Evolutionary conservation across 2,888 invertebrate species (phyloP).

Genomic region (Drosophila yooni): DNA sequence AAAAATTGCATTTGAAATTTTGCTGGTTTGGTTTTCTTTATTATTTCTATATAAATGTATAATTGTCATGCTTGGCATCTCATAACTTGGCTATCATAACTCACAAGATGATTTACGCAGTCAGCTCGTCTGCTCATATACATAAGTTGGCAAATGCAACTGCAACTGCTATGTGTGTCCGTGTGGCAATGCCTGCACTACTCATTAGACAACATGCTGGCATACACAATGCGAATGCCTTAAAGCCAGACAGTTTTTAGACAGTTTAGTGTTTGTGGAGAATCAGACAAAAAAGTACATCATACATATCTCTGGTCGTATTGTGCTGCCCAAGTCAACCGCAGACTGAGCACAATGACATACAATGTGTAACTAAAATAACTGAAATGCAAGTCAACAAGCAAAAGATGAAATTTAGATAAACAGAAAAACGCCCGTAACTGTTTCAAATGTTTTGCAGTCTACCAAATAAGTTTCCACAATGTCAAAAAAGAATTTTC

Average conservation of each 20-base stretch:
- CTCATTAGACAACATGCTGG: slow-evolving; percentile 21
- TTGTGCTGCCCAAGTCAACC: slow-evolving; percentile 50
- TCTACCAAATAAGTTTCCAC: slow-evolving; percentile 4
- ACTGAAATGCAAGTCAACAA: slow-evolving; percentile 39
- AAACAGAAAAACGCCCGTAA: slow-evolving; percentile 24
- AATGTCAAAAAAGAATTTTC: not conserved
- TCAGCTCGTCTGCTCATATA: slow-evolving; percentile 22
- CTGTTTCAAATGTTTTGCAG: slow-evolving; percentile 20
- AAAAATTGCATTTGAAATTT: not conserved
- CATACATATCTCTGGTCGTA: slow-evolving; percentile 4
- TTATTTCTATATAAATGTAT: not conserved
- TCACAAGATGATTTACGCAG: slow-evolving; percentile 1
- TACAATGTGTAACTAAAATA: slow-evolving; percentile 20
- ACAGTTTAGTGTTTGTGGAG: slow-evolving; percentile 71
- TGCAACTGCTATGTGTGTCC: slow-evolving; percentile 7
- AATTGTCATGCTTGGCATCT: slow-evolving; percentile 8
- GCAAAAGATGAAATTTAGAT: slow-evolving; percentile 49
- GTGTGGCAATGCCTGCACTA: not conserved
- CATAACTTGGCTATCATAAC: slow-evolving; percentile 17
- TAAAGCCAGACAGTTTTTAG: slow-evolving; percentile 62
- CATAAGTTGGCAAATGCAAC: slow-evolving; percentile 23
- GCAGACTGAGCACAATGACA: slow-evolving; percentile 28
- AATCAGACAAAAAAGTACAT: slow-evolving; percentile 56
- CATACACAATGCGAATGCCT: slow-evolving; percentile 27
- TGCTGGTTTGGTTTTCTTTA: not conserved